Evolutionary conservation across 2,888 invertebrate species (phyloP), one percentile per base, ranked within the genome.

Genomic region (Cheilosia grossa): DNA sequence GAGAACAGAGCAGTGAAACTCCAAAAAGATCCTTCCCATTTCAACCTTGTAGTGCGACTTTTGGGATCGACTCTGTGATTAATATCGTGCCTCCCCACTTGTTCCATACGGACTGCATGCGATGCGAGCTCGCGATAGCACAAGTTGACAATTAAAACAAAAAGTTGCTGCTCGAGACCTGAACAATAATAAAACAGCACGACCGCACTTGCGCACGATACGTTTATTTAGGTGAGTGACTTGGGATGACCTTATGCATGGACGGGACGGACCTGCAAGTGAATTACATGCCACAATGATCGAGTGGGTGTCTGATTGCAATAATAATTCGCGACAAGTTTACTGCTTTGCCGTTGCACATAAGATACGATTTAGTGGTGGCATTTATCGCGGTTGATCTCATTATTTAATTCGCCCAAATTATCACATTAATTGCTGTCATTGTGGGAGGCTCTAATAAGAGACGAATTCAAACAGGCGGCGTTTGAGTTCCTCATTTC

Each of bases 51-150:
- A 69, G 56, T 56, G 63, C 72, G 81, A 77, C 72, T 77, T 69
- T 80, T 85, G 81, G 85, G 85, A 54, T 85, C 75, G 81, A 51
- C 81, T 61, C 74, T 44, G 66, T 81, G 85, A 85, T 85, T 85
- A 81, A 85, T 85, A 75, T 81, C 75, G 85, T 85, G 61, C 63
- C 67, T 77, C 72, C 56, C 81, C 81, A 85, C 85, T 85, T 85
- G 85, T 85, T 75, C 54, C 69, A 51, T 7, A 27, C 44, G 54
- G 44, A 53, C 56, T 13, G 33, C 58, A 37, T 10, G 70, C 61
- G 64, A 72, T 69, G 59, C 53, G 69, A 58, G 17, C 53, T 44
- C 37, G n/a, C 53, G 75, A 85, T 85, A 75, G 27, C 66, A 53
- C 66, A 72, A 85, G 85, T 54, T 67, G 70, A 77, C 77, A 82